These are phyloP conservation scores for Drosophila niveifrons DNA, from an alignment of 2,888 invertebrate genomes.

Conservation along the genomic window DNA sequence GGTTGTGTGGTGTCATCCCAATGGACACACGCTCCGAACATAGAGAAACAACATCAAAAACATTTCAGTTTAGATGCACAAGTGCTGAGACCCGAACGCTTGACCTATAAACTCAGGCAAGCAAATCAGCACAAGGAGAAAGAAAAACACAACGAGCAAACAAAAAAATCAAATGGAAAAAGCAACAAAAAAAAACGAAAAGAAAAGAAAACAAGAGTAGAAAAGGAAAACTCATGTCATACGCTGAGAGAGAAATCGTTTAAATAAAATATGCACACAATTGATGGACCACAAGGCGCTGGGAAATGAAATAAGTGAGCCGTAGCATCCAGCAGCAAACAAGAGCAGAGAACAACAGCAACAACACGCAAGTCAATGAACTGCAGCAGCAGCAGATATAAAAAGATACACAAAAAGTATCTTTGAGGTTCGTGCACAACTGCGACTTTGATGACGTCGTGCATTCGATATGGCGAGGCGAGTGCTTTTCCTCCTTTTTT, in stretches of 20 bases:
- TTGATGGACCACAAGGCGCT: constrained; percentile 62
- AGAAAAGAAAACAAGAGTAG: neutral
- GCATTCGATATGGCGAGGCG: constrained; percentile 20
- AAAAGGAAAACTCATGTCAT: constrained; percentile 62
- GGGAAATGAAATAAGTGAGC: constrained; percentile 75
- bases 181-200: too few relatives aligned
- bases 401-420: constrained; percentile 38
- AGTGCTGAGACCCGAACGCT: constrained; percentile 48
- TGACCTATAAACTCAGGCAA: constrained; percentile 70
- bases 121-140: constrained; percentile 66
- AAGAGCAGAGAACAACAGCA: constrained; percentile 15
- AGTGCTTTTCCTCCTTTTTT: constrained; percentile 16
- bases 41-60: constrained; percentile 42
- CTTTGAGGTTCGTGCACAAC: constrained; percentile 42
- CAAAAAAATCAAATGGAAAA: constrained; percentile 1
- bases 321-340: constrained; percentile 50
- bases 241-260: constrained; percentile 42
- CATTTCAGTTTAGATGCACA: constrained; percentile 24
- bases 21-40: constrained; percentile 1
- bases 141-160: neutral
- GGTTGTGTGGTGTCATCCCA: constrained; percentile 30
- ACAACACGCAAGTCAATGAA: constrained; percentile 50
- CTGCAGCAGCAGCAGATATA: constrained; percentile 46
- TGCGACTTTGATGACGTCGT: constrained; percentile 53
- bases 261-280: constrained; percentile 75